Conservation (phyloP, 2,888 invertebrate genomes). For the Tolmerus cingulatus region DNA sequence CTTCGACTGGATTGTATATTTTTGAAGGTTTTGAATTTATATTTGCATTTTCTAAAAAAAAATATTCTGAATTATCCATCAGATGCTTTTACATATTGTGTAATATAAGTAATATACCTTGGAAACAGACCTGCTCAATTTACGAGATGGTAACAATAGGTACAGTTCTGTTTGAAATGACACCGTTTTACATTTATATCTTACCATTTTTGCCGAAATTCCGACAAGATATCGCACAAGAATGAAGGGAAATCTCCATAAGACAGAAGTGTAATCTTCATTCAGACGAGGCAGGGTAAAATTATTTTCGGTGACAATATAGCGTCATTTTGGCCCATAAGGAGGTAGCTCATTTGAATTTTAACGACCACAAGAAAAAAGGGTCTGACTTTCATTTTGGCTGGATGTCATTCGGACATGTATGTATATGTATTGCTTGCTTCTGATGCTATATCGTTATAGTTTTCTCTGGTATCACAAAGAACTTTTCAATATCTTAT, state of each 20-base stretch:
- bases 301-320: slow-evolving; percentile 15
- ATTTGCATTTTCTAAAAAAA: background rate
- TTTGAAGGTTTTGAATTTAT: background rate
- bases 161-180: background rate
- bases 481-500: background rate
- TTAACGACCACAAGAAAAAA: background rate
- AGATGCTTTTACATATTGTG: background rate
- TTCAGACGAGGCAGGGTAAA: background rate
- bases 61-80: background rate
- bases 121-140: background rate
- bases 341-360: slow-evolving; percentile 44
- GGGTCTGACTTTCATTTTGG: background rate
- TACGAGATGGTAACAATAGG: background rate
- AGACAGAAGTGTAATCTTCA: background rate
- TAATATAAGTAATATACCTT: background rate
- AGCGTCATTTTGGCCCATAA: slow-evolving; percentile 44
- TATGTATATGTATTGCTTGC: background rate
- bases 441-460: background rate
- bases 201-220: background rate
- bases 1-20: background rate
- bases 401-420: background rate
- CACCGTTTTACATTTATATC: background rate
- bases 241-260: background rate
- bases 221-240: background rate
- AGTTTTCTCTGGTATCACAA: background rate